Evolutionary conservation across 2,797 vertebrate genomes (phyloP).

Genomic region (Alca torda): DNA sequence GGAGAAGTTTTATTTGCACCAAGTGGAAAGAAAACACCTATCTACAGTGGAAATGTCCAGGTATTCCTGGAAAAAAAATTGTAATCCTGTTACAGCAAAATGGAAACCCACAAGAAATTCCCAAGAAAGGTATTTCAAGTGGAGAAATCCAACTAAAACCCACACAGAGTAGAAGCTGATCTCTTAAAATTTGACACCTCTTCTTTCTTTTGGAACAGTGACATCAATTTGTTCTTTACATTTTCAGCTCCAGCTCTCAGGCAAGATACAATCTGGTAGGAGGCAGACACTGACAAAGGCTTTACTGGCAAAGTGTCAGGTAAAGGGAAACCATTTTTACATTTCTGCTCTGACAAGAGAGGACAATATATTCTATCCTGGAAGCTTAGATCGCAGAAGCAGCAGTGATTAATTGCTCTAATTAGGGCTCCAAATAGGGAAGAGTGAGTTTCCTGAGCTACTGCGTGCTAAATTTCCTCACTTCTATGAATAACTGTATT

Average conservation of each 20-base stretch:
- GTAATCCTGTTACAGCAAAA: neutral
- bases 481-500: constrained; percentile 47
- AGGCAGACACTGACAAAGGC: constrained; percentile 49
- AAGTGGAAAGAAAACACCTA: neutral
- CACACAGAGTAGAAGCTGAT: neutral
- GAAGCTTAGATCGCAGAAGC: constrained; percentile 46
- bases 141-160: neutral
- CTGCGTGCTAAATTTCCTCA: constrained; percentile 15
- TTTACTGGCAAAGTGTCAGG: constrained; percentile 36
- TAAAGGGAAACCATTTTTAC: constrained; percentile 54
- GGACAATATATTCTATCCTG: constrained; percentile 49
- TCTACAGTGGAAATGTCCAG: neutral
- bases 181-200: constrained; percentile 17
- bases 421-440: constrained; percentile 53
- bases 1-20: neutral
- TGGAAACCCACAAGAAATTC: neutral
- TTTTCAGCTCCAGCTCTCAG: constrained; percentile 17
- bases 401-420: constrained; percentile 65
- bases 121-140: neutral
- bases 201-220: constrained; percentile 35
- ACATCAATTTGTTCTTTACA: neutral
- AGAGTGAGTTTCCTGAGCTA: constrained; percentile 42
- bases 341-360: constrained; percentile 49
- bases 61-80: neutral
- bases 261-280: constrained; percentile 42